A percentile compares a stretch with the other conserved stretches of the same genome.
Evolutionary conservation across 2,797 vertebrate species (phyloP).

Genomic region (Ceyx erithaca): DNA sequence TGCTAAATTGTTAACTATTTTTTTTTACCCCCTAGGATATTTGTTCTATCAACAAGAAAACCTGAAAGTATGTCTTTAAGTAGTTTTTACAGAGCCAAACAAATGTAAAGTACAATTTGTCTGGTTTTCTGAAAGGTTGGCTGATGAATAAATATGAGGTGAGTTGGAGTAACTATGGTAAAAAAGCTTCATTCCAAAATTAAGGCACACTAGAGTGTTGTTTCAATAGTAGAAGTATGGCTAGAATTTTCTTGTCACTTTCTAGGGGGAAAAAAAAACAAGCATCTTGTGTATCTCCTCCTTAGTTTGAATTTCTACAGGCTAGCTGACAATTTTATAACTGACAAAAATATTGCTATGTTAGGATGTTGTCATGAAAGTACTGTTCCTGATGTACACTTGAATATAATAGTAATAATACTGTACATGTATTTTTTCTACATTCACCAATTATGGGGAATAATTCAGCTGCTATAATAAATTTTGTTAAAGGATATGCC

Average conservation of each 20-base stretch:
- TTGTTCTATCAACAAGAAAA: neutral
- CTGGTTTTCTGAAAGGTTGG: neutral
- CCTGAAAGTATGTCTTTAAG: neutral
- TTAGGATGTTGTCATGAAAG: neutral
- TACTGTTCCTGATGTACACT: neutral
- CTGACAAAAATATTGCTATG: neutral
- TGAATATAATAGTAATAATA: neutral
- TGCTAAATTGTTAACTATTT: neutral
- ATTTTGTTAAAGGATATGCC: neutral
- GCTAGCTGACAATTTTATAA: neutral
- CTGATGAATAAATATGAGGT: neutral
- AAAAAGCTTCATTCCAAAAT: neutral
- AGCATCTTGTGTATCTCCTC: neutral
- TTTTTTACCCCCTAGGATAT: neutral
- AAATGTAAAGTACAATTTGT: neutral
- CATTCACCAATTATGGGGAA: neutral
- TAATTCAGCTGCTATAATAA: neutral
- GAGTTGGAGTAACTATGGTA: neutral
- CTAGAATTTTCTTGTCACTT: neutral
- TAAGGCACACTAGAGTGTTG: neutral
- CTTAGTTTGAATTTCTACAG: neutral
- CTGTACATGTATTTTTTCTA: neutral
- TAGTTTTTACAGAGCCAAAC: neutral
- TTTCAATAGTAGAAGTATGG: neutral
- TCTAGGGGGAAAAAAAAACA: rapidly evolving